Evolutionary conservation across 2,888 invertebrate genomes (phyloP), one percentile per base, ranked within the genome.

Genomic region (Athetis lepigone): DNA sequence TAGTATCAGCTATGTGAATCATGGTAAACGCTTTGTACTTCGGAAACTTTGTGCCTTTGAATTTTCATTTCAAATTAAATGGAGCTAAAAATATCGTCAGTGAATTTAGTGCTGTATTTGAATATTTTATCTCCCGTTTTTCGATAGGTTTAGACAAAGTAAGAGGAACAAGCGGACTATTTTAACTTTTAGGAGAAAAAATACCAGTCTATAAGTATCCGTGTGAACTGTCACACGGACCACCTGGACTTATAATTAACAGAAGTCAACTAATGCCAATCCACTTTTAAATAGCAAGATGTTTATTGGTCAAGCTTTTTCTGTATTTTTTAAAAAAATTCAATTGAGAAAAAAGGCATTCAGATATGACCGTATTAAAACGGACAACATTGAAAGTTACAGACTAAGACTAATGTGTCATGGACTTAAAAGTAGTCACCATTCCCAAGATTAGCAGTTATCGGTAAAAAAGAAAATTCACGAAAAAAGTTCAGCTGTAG

Each of bases 1-100:
- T 88, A 86, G 85, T 76, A 82, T 85, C 78, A 74, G 71, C 67
- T 71, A 77, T 79, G 74, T 79, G 79, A 80, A 81, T 77, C 80
- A 81, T 70, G 54, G 46, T 43, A 37, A 46, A 57, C 11, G 27
- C 52, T 77, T 75, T 80, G 69, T 77, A 59, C 60, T 70, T 75
- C 45, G 40, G 45, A 61, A 75, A 71, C 67, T 67, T 71, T 67
- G 59, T 64, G 62, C 54, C 47, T 73, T 71, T 65, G 50, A 69
- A 49, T 74, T 63, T 70, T 63, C 52, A 73, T 77, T 70, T 50
- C 42, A 47, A 42, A 59, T 60, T 61, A 60, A 74, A 63, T 60
- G 58, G 21, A 56, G 52, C 58, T 77, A 68, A 61, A 73, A 73
- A 70, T 74, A 74, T 61, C 23, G 37, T 19, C 42, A 58, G 59